Percentiles rank a stretch among this genome's conserved stretches.
Evolutionary conservation across 2,888 invertebrate genomes (phyloP).

Genomic region (Melitaea athalia): DNA sequence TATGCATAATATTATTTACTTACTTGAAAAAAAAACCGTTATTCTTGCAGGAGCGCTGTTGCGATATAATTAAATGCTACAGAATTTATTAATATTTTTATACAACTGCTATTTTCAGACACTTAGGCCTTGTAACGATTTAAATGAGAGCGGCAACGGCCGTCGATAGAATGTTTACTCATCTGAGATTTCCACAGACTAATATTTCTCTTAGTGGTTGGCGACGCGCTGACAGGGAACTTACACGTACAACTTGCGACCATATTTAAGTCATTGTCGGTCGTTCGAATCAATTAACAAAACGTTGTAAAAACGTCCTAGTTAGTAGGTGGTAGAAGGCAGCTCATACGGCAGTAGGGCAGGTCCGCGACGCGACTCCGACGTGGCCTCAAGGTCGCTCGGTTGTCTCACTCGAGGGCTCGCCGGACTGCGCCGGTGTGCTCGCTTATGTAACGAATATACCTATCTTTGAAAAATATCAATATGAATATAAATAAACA

Average conservation of each 20-base stretch:
- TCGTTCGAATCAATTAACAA: not conserved
- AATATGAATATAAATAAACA: too few relatives aligned
- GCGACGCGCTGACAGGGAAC: not conserved
- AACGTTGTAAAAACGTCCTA: not conserved
- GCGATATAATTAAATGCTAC: too few relatives aligned
- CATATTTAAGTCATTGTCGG: not conserved
- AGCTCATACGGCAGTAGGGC: not conserved
- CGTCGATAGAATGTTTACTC: too few relatives aligned
- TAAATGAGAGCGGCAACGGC: too few relatives aligned
- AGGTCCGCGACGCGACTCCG: not conserved
- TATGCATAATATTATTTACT: too few relatives aligned
- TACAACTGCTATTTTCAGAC: not conserved
- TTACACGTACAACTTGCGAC: not conserved
- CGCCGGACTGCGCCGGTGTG: too few relatives aligned
- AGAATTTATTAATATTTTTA: not conserved
- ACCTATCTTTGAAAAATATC: too few relatives aligned
- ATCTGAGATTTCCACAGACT: too few relatives aligned
- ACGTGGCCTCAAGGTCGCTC: slow-evolving; percentile 1
- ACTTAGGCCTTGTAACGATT: not conserved
- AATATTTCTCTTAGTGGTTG: too few relatives aligned
- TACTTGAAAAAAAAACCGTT: too few relatives aligned
- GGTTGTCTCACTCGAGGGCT: not conserved
- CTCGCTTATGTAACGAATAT: too few relatives aligned
- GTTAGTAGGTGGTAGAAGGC: not conserved
- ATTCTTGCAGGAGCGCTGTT: too few relatives aligned